Percentiles rank a stretch among this genome's conserved stretches.
Conservation (phyloP, 1,140 invertebrate species). For the Scaptodrosophila lebanonensis region DNA sequence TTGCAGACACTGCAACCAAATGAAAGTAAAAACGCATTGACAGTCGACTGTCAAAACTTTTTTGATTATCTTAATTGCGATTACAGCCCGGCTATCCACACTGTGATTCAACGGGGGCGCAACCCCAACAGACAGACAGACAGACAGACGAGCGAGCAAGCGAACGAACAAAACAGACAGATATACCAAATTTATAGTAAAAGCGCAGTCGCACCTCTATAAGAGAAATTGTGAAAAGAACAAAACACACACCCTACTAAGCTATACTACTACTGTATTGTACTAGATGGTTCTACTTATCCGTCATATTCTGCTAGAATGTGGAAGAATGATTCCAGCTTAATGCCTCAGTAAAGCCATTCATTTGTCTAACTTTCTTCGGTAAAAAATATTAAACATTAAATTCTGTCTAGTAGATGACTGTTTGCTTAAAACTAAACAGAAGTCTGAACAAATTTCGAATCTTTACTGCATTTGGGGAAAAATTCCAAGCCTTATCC, state of each 20-base stretch:
- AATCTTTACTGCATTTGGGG: too few species aligned
- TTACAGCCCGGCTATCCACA: constrained; percentile 21
- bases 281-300: too few species aligned
- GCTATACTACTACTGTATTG: too few species aligned
- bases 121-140: constrained; percentile 41
- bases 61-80: constrained; percentile 76
- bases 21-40: constrained; percentile 64
- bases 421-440: too few species aligned
- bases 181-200: constrained; percentile 37
- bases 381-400: too few species aligned
- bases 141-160: constrained; percentile 9
- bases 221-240: background rate
- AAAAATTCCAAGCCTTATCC: too few species aligned
- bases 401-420: too few species aligned
- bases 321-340: too few species aligned
- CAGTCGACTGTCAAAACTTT: constrained; percentile 72
- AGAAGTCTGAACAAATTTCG: too few species aligned
- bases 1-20: constrained; percentile 16
- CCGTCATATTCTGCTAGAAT: too few species aligned
- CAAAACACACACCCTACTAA: background rate
- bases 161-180: constrained; percentile 33
- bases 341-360: too few species aligned
- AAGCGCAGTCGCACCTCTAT: constrained; percentile 3
- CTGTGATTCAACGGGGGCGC: constrained; percentile 21
- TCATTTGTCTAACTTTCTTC: too few species aligned